These are phyloP conservation scores for Pantherophis alleghaniensis DNA, from an alignment of 2,797 vertebrate species.

Conservation along the genomic window DNA sequence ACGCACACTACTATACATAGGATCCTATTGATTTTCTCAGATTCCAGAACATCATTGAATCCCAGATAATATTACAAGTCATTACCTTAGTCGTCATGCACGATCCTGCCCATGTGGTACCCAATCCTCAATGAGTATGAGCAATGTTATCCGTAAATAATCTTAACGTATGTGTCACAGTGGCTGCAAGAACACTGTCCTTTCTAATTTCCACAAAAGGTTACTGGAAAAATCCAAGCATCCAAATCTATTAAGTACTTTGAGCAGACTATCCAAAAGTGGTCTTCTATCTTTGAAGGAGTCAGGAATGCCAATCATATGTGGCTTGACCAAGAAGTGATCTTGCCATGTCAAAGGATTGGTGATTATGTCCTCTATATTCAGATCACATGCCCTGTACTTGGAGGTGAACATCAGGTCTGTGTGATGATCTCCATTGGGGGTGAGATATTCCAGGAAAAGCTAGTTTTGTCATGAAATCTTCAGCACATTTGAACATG, in stretches of 20 bases:
- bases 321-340: neutral
- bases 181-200: neutral
- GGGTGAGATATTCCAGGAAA: neutral
- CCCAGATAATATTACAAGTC: neutral
- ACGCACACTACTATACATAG: neutral
- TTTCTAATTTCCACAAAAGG: neutral
- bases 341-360: neutral
- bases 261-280: neutral
- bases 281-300: neutral
- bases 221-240: neutral
- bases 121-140: neutral
- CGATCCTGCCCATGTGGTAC: neutral
- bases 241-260: neutral
- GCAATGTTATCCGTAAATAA: neutral
- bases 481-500: neutral
- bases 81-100: neutral
- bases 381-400: neutral
- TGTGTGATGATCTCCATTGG: neutral
- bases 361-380: neutral
- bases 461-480: neutral
- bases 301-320: neutral
- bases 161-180: neutral
- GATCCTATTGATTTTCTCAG: neutral
- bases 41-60: neutral
- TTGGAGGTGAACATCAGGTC: neutral